These are phyloP conservation scores for Pocillopora damicornis DNA, from an alignment of 64 coral and sea anemone species.

Conservation along the genomic window DNA sequence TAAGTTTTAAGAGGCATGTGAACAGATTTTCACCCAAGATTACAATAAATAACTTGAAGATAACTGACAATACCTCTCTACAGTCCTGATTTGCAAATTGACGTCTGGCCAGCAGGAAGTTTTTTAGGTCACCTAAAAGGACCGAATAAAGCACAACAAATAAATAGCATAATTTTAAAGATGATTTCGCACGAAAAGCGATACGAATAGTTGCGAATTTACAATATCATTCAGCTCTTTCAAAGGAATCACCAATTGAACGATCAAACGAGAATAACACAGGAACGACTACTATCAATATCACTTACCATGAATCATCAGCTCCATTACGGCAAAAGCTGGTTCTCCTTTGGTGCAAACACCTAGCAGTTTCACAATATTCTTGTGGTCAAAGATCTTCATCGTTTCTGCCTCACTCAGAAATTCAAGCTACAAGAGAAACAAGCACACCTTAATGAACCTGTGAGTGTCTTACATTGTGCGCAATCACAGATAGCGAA, in stretches of 20 bases:
- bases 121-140: constrained; percentile 70
- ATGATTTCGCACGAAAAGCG: background rate
- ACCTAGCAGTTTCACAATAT: constrained; percentile 82
- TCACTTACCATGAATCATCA: constrained; percentile 81
- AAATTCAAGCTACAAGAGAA: constrained; percentile 70
- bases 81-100: constrained; percentile 79
- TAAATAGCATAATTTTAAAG: background rate
- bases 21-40: background rate
- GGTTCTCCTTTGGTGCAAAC: constrained; percentile 93
- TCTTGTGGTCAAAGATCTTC: constrained; percentile 85
- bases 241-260: background rate
- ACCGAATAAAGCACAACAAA: background rate
- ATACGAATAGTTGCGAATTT: no score
- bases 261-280: no score
- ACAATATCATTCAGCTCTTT: no score
- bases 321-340: constrained; percentile 83
- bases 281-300: background rate
- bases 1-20: no score
- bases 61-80: constrained; percentile 56
- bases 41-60: background rate
- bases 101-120: constrained; percentile 71
- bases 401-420: constrained; percentile 89
- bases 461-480: background rate
- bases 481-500: background rate
- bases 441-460: background rate